phyloP scores from a whole-genome alignment of 2,888 invertebrate genomes.

The Eucriotettix oculatus region DNA sequence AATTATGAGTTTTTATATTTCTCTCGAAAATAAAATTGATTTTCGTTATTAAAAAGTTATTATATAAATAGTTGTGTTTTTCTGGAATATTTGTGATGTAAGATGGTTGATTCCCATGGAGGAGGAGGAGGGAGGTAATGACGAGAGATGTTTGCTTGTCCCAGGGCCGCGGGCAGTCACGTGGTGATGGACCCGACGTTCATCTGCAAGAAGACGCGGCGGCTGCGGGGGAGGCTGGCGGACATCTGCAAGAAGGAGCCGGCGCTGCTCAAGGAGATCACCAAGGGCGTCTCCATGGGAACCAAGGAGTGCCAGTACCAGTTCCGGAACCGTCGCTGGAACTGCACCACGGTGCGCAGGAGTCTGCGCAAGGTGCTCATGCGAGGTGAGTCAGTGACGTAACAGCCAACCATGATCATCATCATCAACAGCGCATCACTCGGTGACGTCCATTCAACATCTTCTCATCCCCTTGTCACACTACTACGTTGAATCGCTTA shows the following conservation, averaged over 20 bases:
- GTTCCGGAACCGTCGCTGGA: slow-evolving; percentile 74
- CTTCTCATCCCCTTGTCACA: no score
- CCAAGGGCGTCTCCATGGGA: slow-evolving; percentile 64
- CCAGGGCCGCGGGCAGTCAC: slow-evolving; percentile 68
- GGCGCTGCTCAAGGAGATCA: slow-evolving; percentile 63
- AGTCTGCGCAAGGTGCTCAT: slow-evolving; percentile 72
- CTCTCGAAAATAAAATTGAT: no score
- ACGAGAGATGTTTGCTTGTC: slow-evolving; percentile 15
- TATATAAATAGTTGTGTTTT: no score
- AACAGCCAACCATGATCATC: no score
- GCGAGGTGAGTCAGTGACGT: slow-evolving; percentile 68
- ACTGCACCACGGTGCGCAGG: slow-evolving; percentile 65
- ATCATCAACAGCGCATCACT: no score
- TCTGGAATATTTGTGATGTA: no score
- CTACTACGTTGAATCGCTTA: no score
- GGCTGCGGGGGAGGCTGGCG: slow-evolving; percentile 57
- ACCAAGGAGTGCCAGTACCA: slow-evolving; percentile 78
- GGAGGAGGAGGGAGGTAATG: no score
- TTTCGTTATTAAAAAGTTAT: no score
- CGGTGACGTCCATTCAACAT: no score
- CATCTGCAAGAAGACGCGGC: slow-evolving; percentile 72
- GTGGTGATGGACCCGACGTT: slow-evolving; percentile 77
- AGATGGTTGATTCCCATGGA: no score
- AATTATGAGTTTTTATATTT: no score
- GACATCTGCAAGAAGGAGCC: slow-evolving; percentile 76